These are phyloP conservation scores for Miichthys miiuy DNA, from an alignment of 2,797 vertebrate genomes.

Conservation along the genomic window DNA sequence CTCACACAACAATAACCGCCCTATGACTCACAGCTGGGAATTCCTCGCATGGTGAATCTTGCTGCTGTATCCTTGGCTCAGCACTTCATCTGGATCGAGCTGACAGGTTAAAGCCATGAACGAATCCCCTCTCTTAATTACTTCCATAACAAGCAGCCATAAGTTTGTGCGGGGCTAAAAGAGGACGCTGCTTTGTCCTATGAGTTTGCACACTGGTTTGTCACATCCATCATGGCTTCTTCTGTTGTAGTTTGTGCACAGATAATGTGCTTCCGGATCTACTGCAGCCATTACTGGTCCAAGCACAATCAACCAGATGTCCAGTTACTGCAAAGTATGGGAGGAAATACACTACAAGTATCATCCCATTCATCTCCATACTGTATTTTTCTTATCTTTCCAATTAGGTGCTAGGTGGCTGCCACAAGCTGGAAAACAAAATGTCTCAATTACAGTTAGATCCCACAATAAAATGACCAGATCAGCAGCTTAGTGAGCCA, in stretches of 20 bases:
- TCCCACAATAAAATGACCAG: not conserved
- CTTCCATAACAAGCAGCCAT: conserved; percentile 30
- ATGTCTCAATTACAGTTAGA: not conserved
- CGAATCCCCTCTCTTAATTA: conserved; percentile 31
- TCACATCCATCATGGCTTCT: conserved; percentile 27
- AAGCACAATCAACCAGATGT: not conserved
- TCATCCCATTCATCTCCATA: not conserved
- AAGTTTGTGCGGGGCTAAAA: conserved; percentile 5
- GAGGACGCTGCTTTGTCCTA: conserved; percentile 9
- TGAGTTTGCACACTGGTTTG: conserved; percentile 19
- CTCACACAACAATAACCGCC: conserved; percentile 39
- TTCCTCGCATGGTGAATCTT: conserved; percentile 38
- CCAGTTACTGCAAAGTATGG: not conserved
- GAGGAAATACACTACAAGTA: not conserved
- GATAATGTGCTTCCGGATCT: conserved; percentile 27
- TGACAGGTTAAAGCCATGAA: conserved; percentile 43
- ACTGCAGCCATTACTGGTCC: conserved; percentile 23
- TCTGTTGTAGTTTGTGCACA: conserved; percentile 23
- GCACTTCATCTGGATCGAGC: conserved; percentile 50
- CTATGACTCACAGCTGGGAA: conserved; percentile 65
- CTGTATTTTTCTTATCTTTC: not conserved
- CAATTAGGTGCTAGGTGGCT: not conserved
- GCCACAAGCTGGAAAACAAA: not conserved
- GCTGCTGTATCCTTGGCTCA: conserved; percentile 40
- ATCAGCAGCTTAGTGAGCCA: not conserved